phyloP scores from a whole-genome alignment of 2,888 invertebrate genomes.

The Dorcus hopei region DNA sequence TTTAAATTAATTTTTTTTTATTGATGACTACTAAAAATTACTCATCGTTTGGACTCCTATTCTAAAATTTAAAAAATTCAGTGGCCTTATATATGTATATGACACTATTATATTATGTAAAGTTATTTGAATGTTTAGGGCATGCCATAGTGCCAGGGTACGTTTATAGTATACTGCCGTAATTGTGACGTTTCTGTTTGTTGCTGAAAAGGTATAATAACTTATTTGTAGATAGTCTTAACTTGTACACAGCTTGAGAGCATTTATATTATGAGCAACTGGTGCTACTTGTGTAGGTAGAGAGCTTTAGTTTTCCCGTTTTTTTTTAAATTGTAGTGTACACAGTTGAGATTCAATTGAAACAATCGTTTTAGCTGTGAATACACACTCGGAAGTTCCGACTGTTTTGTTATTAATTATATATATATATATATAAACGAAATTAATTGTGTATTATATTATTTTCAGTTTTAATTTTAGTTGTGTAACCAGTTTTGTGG shows the following conservation, averaged over 20 bases:
- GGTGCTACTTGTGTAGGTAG: slow-evolving; percentile 47
- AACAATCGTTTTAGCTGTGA: neutral
- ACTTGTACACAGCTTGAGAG: slow-evolving; percentile 44
- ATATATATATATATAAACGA: neutral
- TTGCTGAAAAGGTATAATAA: slow-evolving; percentile 13
- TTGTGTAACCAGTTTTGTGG: slow-evolving; percentile 6
- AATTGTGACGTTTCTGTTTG: slow-evolving; percentile 11
- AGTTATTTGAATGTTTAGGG: neutral
- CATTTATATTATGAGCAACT: slow-evolving; percentile 48
- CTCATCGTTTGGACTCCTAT: slow-evolving; percentile 8
- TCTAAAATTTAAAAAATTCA: slow-evolving; percentile 6
- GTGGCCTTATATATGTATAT: slow-evolving; percentile 10
- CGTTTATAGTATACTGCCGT: slow-evolving; percentile 30
- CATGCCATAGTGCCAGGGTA: slow-evolving; percentile 22
- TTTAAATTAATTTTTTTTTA: slow-evolving; percentile 13
- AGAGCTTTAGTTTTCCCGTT: slow-evolving; percentile 27
- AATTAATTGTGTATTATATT: neutral
- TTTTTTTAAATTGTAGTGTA: slow-evolving; percentile 20
- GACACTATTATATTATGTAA: neutral
- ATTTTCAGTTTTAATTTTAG: slow-evolving; percentile 10
- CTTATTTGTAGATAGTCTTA: slow-evolving; percentile 37
- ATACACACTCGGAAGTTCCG: neutral
- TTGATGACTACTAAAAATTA: slow-evolving; percentile 11
- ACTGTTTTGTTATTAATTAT: slow-evolving; percentile 6
- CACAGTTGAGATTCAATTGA: neutral